Evolutionary conservation across 1,140 invertebrate species (phyloP), one percentile per base, ranked within the genome.

Genomic region (Eupristina koningsbergeri): DNA sequence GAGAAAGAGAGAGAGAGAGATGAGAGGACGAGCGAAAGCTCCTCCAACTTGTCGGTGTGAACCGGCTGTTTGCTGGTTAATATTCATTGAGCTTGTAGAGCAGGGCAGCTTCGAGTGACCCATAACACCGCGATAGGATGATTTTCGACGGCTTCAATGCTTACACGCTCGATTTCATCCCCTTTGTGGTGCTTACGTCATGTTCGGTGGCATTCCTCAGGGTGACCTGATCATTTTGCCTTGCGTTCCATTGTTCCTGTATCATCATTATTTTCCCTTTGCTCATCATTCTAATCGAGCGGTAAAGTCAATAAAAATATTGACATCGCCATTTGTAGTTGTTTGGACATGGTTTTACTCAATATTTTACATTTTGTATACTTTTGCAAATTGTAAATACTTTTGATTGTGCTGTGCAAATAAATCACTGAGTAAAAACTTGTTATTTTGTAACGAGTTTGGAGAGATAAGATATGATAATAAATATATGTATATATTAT

Each of bases 51-150:
- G 36, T 26, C 39, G 77, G 63, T 22, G 15, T 39, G 41, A 19
- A 34, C 36, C 47, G 50, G 31, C 74, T 91, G 89, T 92, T 92
- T 92, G 90, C 91, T 92, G 88, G 91, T 92, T 92, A 92, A 92
- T 92, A 92, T 92, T 92, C 91, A 92, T 92, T 89, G 89, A 86
- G 6, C 26, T 88, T 88, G 85, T 85, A 84, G 77, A 82, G 76
- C 84, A 15, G 76, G 75, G 53, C 19, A 26, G 50, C 67, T 13
- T 34, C n/a, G 81, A 26, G 15, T 22, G 77, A 47, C 84, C 83
- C 82, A 84, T 81, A 86, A 81, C 84, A 86, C 80, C 84, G 84
- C 41, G 86, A n/a, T n/a, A n/a, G n/a, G 87, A 89, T 88, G 88
- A 91, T 90, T 91, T 91, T 89, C 88, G 87, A 88, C 85, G 86